Evolutionary conservation across 2,888 invertebrate genomes (phyloP), one percentile per base, ranked within the genome.

Genomic region (Rhingia rostrata): DNA sequence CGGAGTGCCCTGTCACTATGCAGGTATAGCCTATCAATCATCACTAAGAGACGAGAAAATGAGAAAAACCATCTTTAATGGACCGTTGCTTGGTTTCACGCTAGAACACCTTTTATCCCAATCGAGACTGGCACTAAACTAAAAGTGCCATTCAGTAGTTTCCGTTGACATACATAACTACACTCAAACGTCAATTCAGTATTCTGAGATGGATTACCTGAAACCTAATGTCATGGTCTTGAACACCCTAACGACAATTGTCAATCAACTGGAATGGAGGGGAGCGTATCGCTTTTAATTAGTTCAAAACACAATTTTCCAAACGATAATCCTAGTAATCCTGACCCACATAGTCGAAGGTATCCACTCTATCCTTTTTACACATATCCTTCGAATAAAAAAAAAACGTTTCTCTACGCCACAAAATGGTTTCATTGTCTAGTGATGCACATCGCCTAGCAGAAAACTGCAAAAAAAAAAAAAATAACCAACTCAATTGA

Each of bases 401-500:
- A 33, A 1, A 33, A 4, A 22, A 22, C 22, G 33, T 41, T 33
- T 43, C 22, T 41, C 7, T 53, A n/a, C 51, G 49, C 39, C 49
- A 53, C 41, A 66, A 41, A 53, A 22, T 39, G 33, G 39, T 64
- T 51, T 51, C 10, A 7, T 22, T 33, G 6, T 54, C 14, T 12
- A 22, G 22, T 22, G 22, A 22, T 22, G 32, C 30, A 32, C 10
- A 5, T n/a, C 9, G 33, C 10, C 51, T 9, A 12, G 12, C 14
- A 9, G 7, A 6, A 12, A 10, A 7, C 12, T 12, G 7, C 7
- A 10, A 32, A 0, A n/a, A 49, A 64, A n/a, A 32, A 6, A 41
- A 49, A 51, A 39, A 6, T 7, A 41, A 33, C 51, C 60, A 63
- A 47, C 53, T 49, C 61, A 66, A 60, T 66, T 47, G 73, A 73